These are phyloP conservation scores for Rhodinocichla rosea DNA, from an alignment of 2,113 vertebrate species.

Conservation along the genomic window DNA sequence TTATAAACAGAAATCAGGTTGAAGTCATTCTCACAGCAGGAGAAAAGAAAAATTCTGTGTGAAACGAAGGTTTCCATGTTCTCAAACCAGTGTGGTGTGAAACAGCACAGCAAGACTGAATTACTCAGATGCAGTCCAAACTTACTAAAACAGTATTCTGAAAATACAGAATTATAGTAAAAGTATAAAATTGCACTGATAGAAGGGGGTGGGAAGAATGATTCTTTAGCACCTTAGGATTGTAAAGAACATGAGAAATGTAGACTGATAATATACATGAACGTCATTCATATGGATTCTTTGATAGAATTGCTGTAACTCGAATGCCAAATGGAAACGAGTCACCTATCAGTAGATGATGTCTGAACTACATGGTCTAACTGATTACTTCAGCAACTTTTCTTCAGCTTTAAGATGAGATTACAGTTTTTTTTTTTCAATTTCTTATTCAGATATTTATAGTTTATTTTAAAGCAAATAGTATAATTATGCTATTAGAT, in stretches of 20 bases:
- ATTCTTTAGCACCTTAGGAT: not conserved
- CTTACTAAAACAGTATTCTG: not conserved
- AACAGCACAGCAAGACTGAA: not conserved
- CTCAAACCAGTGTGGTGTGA: not conserved
- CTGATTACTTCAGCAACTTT: not conserved
- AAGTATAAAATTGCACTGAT: not conserved
- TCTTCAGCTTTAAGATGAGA: not conserved
- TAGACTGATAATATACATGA: not conserved
- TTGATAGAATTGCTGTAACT: not conserved
- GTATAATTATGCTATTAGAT: not conserved
- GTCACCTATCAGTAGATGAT: not conserved
- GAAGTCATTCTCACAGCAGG: not conserved
- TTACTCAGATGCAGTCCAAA: not conserved
- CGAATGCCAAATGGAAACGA: not conserved
- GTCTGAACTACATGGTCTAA: not conserved
- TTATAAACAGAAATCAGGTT: not conserved
- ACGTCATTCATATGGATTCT: not conserved
- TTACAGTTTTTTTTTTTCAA: not conserved
- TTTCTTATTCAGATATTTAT: not conserved
- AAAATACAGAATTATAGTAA: not conserved
- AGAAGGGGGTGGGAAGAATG: not conserved
- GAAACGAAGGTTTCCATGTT: not conserved
- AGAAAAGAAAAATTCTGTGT: not conserved
- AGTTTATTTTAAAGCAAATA: not conserved
- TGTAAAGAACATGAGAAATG: not conserved